Evolutionary conservation across 2,113 vertebrate genomes (phyloP).

Genomic region (Pogona vitticeps): DNA sequence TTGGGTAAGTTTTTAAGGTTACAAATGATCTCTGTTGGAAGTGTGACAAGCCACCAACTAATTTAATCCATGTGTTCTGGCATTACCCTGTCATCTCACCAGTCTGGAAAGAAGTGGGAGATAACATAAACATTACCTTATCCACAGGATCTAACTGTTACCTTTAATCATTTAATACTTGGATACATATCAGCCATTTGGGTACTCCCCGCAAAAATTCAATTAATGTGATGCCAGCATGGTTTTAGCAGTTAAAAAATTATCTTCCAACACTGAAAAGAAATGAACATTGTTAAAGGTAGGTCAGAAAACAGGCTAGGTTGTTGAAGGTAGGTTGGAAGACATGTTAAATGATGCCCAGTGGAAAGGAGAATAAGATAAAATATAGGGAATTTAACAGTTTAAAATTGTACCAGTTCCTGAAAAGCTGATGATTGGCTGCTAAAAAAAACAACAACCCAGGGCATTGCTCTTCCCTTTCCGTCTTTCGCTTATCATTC

Average conservation of each 20-base stretch:
- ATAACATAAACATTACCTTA: conserved; percentile 38
- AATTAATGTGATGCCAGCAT: conserved; percentile 1
- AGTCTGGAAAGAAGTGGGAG: conserved; percentile 37
- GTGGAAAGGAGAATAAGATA: background rate
- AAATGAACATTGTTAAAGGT: background rate
- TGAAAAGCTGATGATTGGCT: background rate
- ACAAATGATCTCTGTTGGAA: conserved; percentile 34
- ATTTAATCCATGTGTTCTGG: conserved; percentile 38
- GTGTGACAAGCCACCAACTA: conserved; percentile 29
- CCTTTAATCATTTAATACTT: conserved; percentile 40
- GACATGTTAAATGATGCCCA: background rate
- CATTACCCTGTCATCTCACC: conserved; percentile 20
- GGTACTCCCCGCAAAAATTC: conserved; percentile 12
- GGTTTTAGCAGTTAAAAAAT: conserved; percentile 21
- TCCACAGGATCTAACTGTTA: conserved; percentile 28
- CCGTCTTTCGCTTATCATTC: background rate
- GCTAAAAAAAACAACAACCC: background rate
- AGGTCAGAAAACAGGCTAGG: too few species aligned
- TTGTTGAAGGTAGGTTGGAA: background rate
- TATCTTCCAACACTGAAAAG: conserved; percentile 1
- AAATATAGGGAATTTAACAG: background rate
- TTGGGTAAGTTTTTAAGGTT: conserved; percentile 29
- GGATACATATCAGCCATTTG: conserved; percentile 21
- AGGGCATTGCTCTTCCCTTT: background rate
- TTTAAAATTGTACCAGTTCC: background rate